phyloP scores from a whole-genome alignment of 2,888 invertebrate genomes.

The Latrodectus elegans region DNA sequence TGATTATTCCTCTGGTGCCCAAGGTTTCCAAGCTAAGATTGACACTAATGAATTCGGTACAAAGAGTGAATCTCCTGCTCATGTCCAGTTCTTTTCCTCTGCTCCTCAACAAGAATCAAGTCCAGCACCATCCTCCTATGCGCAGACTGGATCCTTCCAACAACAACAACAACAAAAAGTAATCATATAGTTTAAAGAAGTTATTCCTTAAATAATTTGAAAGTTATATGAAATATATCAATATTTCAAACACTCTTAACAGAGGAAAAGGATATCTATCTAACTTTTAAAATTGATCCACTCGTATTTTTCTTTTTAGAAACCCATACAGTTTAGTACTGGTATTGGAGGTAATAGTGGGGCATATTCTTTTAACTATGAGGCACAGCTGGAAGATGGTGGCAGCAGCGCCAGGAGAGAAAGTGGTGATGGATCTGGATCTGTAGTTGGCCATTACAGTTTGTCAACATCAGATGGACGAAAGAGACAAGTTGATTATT shows the following conservation, averaged over 20 bases:
- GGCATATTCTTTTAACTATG: slow-evolving; percentile 46
- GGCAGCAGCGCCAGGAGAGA: slow-evolving; percentile 52
- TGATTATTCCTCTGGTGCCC: slow-evolving; percentile 70
- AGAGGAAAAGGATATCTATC: too few relatives aligned
- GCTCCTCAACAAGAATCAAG: slow-evolving; percentile 26
- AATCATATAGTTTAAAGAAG: too few relatives aligned
- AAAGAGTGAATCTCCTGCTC: slow-evolving; percentile 53
- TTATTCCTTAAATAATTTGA: too few relatives aligned
- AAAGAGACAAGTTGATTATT: slow-evolving; percentile 71
- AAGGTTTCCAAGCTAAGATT: slow-evolving; percentile 55
- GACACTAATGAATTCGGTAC: slow-evolving; percentile 67
- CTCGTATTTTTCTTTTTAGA: neutral
- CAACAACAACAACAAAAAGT: slow-evolving; percentile 15
- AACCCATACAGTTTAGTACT: slow-evolving; percentile 35
- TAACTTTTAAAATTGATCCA: too few relatives aligned
- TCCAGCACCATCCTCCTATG: slow-evolving; percentile 16
- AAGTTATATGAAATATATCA: too few relatives aligned
- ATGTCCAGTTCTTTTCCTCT: slow-evolving; percentile 51
- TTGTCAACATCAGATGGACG: slow-evolving; percentile 53
- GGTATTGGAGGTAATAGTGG: neutral
- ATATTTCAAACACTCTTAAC: too few relatives aligned
- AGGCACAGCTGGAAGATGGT: slow-evolving; percentile 48
- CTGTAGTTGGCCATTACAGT: slow-evolving; percentile 56
- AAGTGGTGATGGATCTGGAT: slow-evolving; percentile 50
- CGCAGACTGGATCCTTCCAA: neutral